phyloP scores from a whole-genome alignment of 2,113 vertebrate genomes.

The Puma concolor region DNA sequence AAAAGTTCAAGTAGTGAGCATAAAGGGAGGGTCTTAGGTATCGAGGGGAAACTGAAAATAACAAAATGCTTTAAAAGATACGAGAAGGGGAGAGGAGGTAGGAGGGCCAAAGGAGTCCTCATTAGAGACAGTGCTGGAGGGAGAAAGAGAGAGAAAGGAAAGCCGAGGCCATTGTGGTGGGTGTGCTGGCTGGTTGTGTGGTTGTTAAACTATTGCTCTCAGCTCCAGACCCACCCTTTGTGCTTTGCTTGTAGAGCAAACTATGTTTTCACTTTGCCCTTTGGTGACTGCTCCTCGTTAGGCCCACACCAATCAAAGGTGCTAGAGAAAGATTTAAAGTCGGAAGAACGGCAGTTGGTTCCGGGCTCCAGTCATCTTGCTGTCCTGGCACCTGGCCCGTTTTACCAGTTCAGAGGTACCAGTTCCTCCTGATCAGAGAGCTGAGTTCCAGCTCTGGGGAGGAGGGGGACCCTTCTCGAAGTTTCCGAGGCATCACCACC shows the following conservation, averaged over 20 bases:
- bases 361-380: background rate
- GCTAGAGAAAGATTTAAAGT: background rate
- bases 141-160: background rate
- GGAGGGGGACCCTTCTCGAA: background rate
- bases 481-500: background rate
- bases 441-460: background rate
- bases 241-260: too few relatives aligned
- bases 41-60: background rate
- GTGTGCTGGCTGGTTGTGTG: background rate
- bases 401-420: background rate
- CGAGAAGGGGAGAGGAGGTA: background rate
- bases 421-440: background rate
- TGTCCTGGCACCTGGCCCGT: background rate
- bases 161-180: accelerated
- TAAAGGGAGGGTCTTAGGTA: background rate
- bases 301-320: background rate
- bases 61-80: background rate
- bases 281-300: background rate
- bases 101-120: background rate
- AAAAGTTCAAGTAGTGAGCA: conserved; percentile 1
- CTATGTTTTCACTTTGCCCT: background rate
- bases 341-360: background rate
- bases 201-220: background rate
- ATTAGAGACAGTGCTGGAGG: background rate
- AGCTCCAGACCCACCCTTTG: background rate